Evolutionary conservation across 2,888 invertebrate genomes (phyloP).

Genomic region (Mycogona germanica): DNA sequence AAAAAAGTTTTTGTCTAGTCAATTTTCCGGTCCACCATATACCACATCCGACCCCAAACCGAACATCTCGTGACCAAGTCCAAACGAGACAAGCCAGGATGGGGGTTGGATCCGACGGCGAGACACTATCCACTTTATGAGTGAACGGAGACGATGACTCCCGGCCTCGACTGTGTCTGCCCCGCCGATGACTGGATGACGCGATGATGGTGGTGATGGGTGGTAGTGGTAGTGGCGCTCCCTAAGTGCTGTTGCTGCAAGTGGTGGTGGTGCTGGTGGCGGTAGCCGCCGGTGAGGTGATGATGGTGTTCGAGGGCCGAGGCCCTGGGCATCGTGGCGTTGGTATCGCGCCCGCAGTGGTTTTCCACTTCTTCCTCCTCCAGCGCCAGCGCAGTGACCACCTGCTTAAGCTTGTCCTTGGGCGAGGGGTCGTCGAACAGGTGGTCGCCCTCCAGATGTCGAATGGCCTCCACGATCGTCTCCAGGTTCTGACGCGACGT

Average conservation of each 20-base stretch:
- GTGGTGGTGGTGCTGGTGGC: slow-evolving; percentile 11
- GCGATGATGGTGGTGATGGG: slow-evolving; percentile 23
- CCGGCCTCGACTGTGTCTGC: slow-evolving; percentile 62
- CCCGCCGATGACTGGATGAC: slow-evolving; percentile 26
- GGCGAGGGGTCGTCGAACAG: slow-evolving; percentile 52
- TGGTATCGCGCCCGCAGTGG: background rate
- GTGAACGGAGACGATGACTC: slow-evolving; percentile 55
- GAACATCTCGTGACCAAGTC: too few species aligned
- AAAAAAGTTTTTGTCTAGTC: too few species aligned
- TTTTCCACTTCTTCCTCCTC: background rate
- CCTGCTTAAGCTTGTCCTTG: background rate
- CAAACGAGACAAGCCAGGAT: too few species aligned
- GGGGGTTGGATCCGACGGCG: too few species aligned
- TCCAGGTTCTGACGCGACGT: slow-evolving; percentile 90
- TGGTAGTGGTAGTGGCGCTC: slow-evolving; percentile 9
- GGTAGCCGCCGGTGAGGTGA: background rate
- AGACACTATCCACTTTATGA: too few species aligned
- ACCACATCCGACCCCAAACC: too few species aligned
- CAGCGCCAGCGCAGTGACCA: background rate
- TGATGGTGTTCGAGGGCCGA: too few species aligned
- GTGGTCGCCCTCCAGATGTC: slow-evolving; percentile 93
- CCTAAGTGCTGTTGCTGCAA: too few species aligned
- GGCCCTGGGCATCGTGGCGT: background rate
- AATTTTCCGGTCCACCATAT: too few species aligned
- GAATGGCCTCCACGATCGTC: slow-evolving; percentile 96